These are phyloP conservation scores for Leucozona laternaria DNA, from an alignment of 2,888 invertebrate genomes.

Conservation along the genomic window DNA sequence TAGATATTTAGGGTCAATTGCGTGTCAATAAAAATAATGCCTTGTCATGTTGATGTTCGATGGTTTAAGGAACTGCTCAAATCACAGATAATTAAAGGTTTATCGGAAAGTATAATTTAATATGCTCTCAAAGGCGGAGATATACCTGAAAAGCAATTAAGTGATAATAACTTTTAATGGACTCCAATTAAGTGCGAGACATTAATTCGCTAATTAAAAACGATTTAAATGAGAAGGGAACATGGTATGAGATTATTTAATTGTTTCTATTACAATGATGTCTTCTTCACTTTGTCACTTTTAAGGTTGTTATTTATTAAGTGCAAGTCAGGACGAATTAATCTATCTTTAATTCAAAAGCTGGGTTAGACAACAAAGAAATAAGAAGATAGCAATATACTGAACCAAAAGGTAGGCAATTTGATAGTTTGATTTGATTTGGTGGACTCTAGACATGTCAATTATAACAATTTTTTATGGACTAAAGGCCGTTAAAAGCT, in stretches of 20 bases:
- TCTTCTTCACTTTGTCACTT: neutral
- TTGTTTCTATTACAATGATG: neutral
- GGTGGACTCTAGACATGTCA: no score
- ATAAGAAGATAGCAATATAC: no score
- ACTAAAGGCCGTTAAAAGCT: no score
- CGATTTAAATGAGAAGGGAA: neutral
- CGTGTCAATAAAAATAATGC: constrained; percentile 16
- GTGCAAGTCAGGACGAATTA: no score
- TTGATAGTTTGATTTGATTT: no score
- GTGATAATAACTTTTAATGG: constrained; percentile 33
- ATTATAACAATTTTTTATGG: no score
- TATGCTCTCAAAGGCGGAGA: neutral
- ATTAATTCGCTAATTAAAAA: constrained; percentile 22
- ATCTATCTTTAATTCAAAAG: neutral
- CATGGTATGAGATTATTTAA: neutral
- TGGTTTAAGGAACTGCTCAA: neutral
- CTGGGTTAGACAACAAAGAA: no score
- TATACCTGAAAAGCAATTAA: constrained; percentile 41
- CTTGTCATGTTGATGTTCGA: neutral
- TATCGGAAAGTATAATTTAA: neutral
- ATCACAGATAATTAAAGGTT: neutral
- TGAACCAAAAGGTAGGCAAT: no score
- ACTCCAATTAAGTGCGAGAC: constrained; percentile 13
- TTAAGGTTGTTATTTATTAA: neutral
- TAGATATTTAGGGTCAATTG: constrained; percentile 9